Evolutionary conservation across 2,888 invertebrate genomes (phyloP), one percentile per base, ranked within the genome.

Genomic region (Aleiodes alternator): DNA sequence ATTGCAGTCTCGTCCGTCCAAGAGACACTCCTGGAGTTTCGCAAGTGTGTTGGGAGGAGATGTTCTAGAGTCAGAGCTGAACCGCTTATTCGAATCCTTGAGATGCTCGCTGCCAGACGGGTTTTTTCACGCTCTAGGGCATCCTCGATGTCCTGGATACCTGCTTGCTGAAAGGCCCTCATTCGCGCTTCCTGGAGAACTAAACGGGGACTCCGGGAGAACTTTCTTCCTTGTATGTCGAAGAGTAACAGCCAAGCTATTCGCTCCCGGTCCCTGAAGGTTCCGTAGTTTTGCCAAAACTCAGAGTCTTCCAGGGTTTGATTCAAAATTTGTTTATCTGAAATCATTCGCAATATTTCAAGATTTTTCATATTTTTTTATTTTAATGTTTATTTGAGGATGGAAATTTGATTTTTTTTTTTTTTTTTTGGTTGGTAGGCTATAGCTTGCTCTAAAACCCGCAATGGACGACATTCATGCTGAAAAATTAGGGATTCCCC

Each of bases 91-190:
- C 96, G 91, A 79, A 96, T 91, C 78, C 95, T 91, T 0, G 96
- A 94, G 56, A 96, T 92, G 0, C 95, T 94, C 0, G 96, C 96
- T 0, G 95, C 95, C 50, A 96, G 90, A 80, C 93, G 93, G 0
- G 94, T 92, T 72, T 94, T 91, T 81, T 92, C 92, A 8, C 91
- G 87, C 93, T 95, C 93, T 11, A 96, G 89, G 1, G 92, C 91
- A 8, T 90, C 89, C 81, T 96, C 94, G 0, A 94, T 92, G 0
- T 92, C 92, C 50, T 90, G 87, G 76, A 91, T 90, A 1, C 84
- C 86, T 1, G 84, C 85, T 4, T 79, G 73, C 57, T 79, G 61
- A 16, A 85, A 84, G 4, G 82, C 82, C 4, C 70, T 79, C 59
- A 84, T 80, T 4, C 86, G 83, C 43, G 78, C 78, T 14, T 80